These are phyloP conservation scores for Troilus luridus DNA, from an alignment of 2,888 invertebrate species.

Conservation along the genomic window DNA sequence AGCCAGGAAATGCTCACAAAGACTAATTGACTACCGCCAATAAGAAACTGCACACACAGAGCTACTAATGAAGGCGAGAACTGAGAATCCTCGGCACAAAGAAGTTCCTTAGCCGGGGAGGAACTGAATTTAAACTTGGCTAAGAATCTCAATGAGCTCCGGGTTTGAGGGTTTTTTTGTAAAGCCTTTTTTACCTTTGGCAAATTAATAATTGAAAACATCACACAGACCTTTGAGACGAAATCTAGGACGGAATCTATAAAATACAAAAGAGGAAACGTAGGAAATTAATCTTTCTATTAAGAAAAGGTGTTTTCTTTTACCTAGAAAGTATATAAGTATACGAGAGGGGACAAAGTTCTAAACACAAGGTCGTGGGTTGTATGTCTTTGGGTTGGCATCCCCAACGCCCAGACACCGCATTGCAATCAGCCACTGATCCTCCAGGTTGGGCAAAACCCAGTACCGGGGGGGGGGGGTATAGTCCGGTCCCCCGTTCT, in stretches of 20 bases:
- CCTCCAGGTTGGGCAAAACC: no score
- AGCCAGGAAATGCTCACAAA: not conserved
- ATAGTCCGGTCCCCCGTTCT: no score
- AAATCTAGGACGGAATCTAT: not conserved
- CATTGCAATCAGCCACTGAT: no score
- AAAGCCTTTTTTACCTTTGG: not conserved
- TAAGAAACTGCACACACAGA: constrained; percentile 33
- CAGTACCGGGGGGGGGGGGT: no score
- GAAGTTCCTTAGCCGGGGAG: not conserved
- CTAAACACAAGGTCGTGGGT: no score
- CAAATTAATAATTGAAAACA: not conserved
- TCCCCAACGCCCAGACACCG: no score
- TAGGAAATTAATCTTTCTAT: not conserved
- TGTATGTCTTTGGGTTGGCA: no score
- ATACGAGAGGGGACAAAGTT: no score
- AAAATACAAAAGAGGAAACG: no score
- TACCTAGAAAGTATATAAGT: not conserved
- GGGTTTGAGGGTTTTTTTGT: not conserved
- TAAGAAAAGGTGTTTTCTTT: not conserved
- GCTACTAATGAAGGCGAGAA: not conserved
- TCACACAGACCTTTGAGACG: not conserved
- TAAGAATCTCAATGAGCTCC: constrained; percentile 18
- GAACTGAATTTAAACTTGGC: constrained; percentile 27
- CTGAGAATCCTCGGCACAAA: not conserved
- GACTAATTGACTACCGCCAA: constrained; percentile 26